Conservation (phyloP, 2,113 vertebrate species). For the Mirza zaza region DNA sequence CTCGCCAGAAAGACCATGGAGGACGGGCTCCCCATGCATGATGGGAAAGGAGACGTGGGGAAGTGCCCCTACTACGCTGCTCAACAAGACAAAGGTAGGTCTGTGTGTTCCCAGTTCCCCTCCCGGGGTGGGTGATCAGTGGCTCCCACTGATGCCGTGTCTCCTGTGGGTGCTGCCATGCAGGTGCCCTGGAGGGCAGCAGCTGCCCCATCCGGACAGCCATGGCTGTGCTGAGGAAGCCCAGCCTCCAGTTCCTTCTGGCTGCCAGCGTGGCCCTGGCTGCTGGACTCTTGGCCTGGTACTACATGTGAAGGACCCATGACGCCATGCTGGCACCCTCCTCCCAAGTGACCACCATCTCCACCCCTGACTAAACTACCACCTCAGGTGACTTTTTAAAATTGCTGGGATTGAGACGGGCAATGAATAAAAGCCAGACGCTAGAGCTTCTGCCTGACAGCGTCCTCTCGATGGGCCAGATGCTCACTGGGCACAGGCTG, state of each 20-base stretch:
- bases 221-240: conserved; percentile 85
- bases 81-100: conserved; percentile 89
- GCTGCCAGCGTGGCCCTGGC: conserved; percentile 88
- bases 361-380: conserved; percentile 46
- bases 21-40: conserved; percentile 85
- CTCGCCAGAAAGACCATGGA: conserved; percentile 87
- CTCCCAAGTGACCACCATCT: neutral
- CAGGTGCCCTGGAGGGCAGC: conserved; percentile 83
- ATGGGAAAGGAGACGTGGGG: conserved; percentile 90
- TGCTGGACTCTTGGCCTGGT: conserved; percentile 92
- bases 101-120: neutral
- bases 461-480: conserved; percentile 35
- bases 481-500: neutral
- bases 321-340: neutral
- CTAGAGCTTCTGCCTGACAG: conserved; percentile 35
- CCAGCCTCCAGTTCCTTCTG: conserved; percentile 89
- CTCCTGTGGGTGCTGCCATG: conserved; percentile 8
- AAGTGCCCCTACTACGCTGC: conserved; percentile 95
- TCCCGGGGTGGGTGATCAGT: neutral
- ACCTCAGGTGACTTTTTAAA: conserved; percentile 74
- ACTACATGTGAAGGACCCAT: conserved; percentile 88
- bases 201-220: conserved; percentile 84
- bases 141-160: neutral
- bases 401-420: conserved; percentile 70
- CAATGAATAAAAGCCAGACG: conserved; percentile 72